Percentiles rank a stretch among this genome's conserved stretches.
Evolutionary conservation across 2,888 invertebrate species (phyloP).

Genomic region (Eupeodes luniger): DNA sequence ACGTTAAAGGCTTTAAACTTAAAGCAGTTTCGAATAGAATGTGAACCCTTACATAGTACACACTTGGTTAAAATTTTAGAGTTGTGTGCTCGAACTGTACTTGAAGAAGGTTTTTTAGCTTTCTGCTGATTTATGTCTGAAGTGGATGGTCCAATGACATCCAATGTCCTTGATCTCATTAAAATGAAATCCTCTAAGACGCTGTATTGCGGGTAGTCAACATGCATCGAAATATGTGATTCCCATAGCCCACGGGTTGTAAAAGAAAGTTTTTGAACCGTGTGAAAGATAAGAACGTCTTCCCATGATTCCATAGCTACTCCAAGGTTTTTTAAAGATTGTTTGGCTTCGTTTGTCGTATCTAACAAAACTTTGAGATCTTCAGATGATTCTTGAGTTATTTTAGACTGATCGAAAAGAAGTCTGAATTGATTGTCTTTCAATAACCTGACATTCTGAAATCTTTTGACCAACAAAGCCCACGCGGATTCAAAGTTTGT

Average conservation of each 20-base stretch:
- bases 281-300: constrained; percentile 38
- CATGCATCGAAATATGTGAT: constrained; percentile 30
- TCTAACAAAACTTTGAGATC: constrained; percentile 7
- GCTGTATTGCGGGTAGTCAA: constrained; percentile 36
- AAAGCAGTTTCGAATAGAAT: background rate
- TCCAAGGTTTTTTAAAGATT: constrained; percentile 38
- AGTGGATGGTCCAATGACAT: no score
- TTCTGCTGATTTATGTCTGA: no score
- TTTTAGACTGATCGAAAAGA: background rate
- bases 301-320: constrained; percentile 45
- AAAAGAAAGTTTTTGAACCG: background rate
- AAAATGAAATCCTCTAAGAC: constrained; percentile 26
- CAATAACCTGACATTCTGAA: constrained; percentile 23
- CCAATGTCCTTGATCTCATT: no score
- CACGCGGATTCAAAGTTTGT: constrained; percentile 47
- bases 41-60: background rate
- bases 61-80: background rate
- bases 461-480: constrained; percentile 27
- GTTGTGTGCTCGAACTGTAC: constrained; percentile 24
- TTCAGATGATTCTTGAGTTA: constrained; percentile 10
- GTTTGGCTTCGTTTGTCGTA: constrained; percentile 22
- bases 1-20: background rate
- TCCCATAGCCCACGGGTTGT: constrained; percentile 36
- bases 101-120: constrained; percentile 7
- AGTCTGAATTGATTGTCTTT: constrained; percentile 23